Evolutionary conservation across 2,797 vertebrate genomes (phyloP), one percentile per base, ranked within the genome.

Genomic region (Pseudochaenichthys georgianus): DNA sequence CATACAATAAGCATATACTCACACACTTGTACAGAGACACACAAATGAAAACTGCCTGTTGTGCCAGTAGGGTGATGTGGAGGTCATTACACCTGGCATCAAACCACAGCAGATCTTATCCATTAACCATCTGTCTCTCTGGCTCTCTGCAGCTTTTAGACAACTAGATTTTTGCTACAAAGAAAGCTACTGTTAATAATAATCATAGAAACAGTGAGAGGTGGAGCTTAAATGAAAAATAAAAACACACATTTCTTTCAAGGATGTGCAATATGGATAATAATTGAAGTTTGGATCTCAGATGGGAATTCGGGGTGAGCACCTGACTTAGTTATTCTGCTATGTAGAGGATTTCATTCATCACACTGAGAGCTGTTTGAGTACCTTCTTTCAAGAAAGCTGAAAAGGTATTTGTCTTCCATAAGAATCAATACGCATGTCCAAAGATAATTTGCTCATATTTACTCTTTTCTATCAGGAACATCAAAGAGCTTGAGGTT

Each of bases 11-110:
- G 9, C 58, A 42, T 34, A 19, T 9, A 64, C 16, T 23, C 16
- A 67, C 57, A 70, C 53, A 66, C 21, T 17, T 19, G 28, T 61
- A 45, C 45, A 77, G 58, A 47, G 13, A 66, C 74, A 62, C 78
- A 77, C 59, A 69, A 65, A 75, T 59, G 19, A 67, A 80, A 72
- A 54, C 16, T 12, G 46, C 21, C 54, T 66, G 71, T 74, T 64
- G 69, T 77, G 81, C 85, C 86, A 86, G 13, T 78, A 70, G 86
- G 73, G 75, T 83, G 75, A 88, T 73, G 82, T 75, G 68, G 76
- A 88, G 89, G 89, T 92, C 84, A 80, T 75, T 81, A 88, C 87
- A 92, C 84, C 88, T 92, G 88, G 87, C 88, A 88, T 69, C 82
- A 81, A 72, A 89, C 75, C 81, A 84, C 65, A 87, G 71, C 83